These are phyloP conservation scores for Porites lutea DNA, from an alignment of 64 coral and sea anemone species.

Conservation along the genomic window DNA sequence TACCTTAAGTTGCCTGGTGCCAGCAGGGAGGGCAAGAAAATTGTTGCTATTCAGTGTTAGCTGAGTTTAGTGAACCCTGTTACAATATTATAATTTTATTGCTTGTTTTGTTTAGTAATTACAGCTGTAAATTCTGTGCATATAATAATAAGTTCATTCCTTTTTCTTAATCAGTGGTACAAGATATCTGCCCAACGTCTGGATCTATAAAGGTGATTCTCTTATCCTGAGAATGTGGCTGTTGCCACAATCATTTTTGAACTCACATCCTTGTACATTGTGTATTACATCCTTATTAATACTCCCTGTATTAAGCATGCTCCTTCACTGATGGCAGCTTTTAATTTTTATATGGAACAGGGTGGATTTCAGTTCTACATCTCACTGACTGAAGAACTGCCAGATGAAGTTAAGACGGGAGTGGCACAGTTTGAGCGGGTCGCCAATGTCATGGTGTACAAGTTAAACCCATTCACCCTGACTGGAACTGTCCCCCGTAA, in stretches of 20 bases:
- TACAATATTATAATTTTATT: too few species aligned
- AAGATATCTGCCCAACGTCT: slow-evolving; percentile 4
- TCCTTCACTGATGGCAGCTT: neutral
- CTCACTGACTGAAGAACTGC: neutral
- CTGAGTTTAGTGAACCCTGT: too few species aligned
- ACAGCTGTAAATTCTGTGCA: neutral
- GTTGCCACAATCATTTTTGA: too few species aligned
- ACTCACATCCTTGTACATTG: too few species aligned
- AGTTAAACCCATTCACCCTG: neutral
- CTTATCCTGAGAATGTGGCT: neutral
- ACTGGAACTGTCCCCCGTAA: slow-evolving; percentile 8
- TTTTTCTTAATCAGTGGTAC: slow-evolving; percentile 5
- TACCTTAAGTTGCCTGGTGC: too few species aligned
- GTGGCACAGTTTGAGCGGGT: slow-evolving; percentile 8
- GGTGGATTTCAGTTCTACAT: slow-evolving; percentile 15
- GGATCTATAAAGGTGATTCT: slow-evolving; percentile 32
- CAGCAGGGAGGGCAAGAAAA: too few species aligned
- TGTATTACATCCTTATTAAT: neutral
- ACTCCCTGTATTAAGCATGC: neutral
- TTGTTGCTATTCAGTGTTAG: too few species aligned
- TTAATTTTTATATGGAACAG: neutral
- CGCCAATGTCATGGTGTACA: neutral
- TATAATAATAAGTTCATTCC: neutral
- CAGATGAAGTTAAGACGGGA: neutral
- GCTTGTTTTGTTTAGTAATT: too few species aligned